Evolutionary conservation across 2,888 invertebrate species (phyloP).

Genomic region (Halictus ligatus): DNA sequence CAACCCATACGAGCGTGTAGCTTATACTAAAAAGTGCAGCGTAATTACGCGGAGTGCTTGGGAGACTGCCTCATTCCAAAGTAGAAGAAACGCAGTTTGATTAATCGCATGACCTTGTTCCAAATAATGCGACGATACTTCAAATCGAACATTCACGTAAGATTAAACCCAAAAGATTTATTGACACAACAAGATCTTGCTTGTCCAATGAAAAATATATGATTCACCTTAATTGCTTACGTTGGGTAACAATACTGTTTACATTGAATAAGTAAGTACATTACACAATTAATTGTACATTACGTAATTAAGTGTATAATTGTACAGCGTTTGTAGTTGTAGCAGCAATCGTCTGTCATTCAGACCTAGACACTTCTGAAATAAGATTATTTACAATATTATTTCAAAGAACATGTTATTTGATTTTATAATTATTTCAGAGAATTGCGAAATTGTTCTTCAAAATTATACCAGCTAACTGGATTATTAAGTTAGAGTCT

Average conservation of each 20-base stretch:
- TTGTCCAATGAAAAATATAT: neutral
- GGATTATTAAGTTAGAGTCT: too few species aligned
- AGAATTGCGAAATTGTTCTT: too few species aligned
- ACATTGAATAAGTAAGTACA: neutral
- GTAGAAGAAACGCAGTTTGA: conserved; percentile 32
- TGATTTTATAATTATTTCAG: too few species aligned
- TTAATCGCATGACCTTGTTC: conserved; percentile 40
- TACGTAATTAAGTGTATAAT: too few species aligned
- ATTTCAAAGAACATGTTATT: too few species aligned
- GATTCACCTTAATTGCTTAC: neutral
- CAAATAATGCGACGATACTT: conserved; percentile 29
- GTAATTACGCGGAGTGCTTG: conserved; percentile 40
- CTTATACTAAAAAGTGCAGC: neutral
- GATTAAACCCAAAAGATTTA: conserved; percentile 16
- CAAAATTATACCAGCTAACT: too few species aligned
- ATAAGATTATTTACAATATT: too few species aligned
- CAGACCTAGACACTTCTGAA: too few species aligned
- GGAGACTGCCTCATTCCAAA: conserved; percentile 9
- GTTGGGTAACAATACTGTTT: neutral
- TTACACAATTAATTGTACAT: too few species aligned
- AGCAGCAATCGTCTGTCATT: too few species aligned
- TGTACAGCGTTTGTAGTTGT: too few species aligned
- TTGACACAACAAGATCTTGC: neutral
- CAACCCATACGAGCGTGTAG: neutral
- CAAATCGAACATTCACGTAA: conserved; percentile 17